Evolutionary conservation across 35 echinoderm and acorn worm species (phyloP).

Genomic region (Stichopus chloronotus): DNA sequence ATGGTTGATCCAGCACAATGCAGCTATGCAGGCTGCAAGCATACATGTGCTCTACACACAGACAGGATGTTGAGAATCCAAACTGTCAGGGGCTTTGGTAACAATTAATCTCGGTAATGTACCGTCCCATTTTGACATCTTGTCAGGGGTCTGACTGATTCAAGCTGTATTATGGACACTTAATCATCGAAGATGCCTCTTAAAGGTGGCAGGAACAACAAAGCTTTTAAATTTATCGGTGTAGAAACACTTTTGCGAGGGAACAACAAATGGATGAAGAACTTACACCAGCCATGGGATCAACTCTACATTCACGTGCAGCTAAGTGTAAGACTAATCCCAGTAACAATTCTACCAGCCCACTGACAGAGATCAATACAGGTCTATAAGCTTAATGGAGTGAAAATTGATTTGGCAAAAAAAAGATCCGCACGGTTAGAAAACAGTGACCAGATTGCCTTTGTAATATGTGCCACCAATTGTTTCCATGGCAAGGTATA

Average conservation of each 20-base stretch:
- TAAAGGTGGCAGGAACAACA: slow-evolving; percentile 15
- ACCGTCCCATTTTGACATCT: neutral
- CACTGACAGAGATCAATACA: neutral
- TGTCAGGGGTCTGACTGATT: slow-evolving; percentile 12
- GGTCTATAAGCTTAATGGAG: neutral
- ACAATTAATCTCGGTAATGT: slow-evolving; percentile 40
- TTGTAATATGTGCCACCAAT: too few species aligned
- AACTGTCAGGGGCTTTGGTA: slow-evolving; percentile 2
- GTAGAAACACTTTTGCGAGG: neutral
- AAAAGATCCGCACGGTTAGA: neutral
- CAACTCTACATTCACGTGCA: too few species aligned
- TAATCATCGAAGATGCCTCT: slow-evolving; percentile 28
- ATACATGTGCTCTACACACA: neutral
- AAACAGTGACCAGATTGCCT: neutral
- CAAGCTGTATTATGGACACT: slow-evolving; percentile 20
- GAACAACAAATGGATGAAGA: neutral
- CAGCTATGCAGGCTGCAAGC: too few species aligned
- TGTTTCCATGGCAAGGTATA: too few species aligned
- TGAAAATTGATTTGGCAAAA: slow-evolving; percentile 9
- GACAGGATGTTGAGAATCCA: neutral
- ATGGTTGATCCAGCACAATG: too few species aligned
- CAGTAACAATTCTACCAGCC: too few species aligned
- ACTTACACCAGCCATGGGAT: neutral
- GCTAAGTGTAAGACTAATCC: too few species aligned
- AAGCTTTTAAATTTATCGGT: slow-evolving; percentile 25